Percentiles rank a stretch among this genome's conserved stretches.
Evolutionary conservation across 2,113 vertebrate species (phyloP).

Genomic region (Proterorhinus semilunaris): DNA sequence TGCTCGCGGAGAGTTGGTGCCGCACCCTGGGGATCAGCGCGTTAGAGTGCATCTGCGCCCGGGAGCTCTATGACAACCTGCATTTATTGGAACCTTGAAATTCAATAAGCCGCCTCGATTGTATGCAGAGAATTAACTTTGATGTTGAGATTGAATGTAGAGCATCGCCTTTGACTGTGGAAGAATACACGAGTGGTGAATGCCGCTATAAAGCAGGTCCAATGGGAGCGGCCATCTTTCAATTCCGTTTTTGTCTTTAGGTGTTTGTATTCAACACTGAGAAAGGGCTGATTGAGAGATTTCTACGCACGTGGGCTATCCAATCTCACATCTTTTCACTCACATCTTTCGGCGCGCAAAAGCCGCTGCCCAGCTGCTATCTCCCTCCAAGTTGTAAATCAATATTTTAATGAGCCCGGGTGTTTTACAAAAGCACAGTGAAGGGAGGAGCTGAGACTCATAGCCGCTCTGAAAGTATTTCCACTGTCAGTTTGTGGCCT

Average conservation of each 20-base stretch:
- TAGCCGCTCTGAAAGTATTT: slow-evolving; percentile 57
- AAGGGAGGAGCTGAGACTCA: slow-evolving; percentile 29
- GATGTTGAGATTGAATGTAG: slow-evolving; percentile 52
- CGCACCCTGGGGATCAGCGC: slow-evolving; percentile 45
- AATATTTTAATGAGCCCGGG: slow-evolving; percentile 45
- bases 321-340: slow-evolving; percentile 31
- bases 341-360: slow-evolving; percentile 43
- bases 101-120: slow-evolving; percentile 54
- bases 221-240: slow-evolving; percentile 49
- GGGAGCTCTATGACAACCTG: slow-evolving; percentile 35
- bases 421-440: slow-evolving; percentile 40
- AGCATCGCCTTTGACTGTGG: slow-evolving; percentile 37
- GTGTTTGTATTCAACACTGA: slow-evolving; percentile 51
- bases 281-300: slow-evolving; percentile 58
- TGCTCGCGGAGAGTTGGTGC: slow-evolving; percentile 35
- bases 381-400: slow-evolving; percentile 44
- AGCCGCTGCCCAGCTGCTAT: slow-evolving; percentile 28
- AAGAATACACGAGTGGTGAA: slow-evolving; percentile 47
- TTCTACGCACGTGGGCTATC: slow-evolving; percentile 50
- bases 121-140: slow-evolving; percentile 56
- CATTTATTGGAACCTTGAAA: slow-evolving; percentile 59
- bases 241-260: slow-evolving; percentile 50
- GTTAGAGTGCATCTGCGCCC: slow-evolving; percentile 27
- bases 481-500: slow-evolving; percentile 69
- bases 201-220: slow-evolving; percentile 41